A percentile compares a stretch with the other conserved stretches of the same genome.
Conservation (phyloP, 2,888 invertebrate genomes). For the Oxycera nigricornis region DNA sequence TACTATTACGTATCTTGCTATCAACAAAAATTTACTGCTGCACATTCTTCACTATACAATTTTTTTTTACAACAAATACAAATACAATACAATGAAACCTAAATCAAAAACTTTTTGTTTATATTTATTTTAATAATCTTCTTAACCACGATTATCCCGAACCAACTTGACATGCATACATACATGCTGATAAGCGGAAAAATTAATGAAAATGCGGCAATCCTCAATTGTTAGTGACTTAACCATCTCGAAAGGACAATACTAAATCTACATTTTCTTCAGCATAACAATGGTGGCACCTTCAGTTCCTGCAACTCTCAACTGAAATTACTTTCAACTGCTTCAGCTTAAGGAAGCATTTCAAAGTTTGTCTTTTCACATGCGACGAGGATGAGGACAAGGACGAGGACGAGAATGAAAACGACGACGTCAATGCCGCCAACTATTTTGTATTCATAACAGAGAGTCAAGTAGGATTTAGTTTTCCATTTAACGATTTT, state of each 20-base stretch:
- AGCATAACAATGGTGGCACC: background rate
- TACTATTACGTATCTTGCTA: no score
- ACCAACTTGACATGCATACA: no score
- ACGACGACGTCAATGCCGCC: no score
- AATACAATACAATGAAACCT: no score
- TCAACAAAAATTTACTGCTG: no score
- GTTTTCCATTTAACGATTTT: conserved; percentile 46
- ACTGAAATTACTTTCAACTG: conserved; percentile 34
- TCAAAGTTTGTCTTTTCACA: conserved; percentile 33
- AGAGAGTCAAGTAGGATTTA: conserved; percentile 40
- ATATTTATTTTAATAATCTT: no score
- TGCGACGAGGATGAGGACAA: no score
- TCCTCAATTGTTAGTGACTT: background rate
- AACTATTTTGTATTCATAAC: conserved; percentile 46
- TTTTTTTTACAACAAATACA: no score
- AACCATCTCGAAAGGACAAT: background rate
- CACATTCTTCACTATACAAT: no score
- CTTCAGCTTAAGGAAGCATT: conserved; percentile 32
- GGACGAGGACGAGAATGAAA: no score
- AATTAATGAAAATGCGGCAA: background rate
- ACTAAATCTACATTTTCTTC: background rate
- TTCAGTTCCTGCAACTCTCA: conserved; percentile 4
- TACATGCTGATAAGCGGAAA: background rate
- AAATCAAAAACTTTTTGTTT: no score
- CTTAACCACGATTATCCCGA: no score